A percentile compares a stretch with the other conserved stretches of the same genome.
phyloP scores from a whole-genome alignment of 2,797 vertebrate genomes.

The Siniperca undulata region DNA sequence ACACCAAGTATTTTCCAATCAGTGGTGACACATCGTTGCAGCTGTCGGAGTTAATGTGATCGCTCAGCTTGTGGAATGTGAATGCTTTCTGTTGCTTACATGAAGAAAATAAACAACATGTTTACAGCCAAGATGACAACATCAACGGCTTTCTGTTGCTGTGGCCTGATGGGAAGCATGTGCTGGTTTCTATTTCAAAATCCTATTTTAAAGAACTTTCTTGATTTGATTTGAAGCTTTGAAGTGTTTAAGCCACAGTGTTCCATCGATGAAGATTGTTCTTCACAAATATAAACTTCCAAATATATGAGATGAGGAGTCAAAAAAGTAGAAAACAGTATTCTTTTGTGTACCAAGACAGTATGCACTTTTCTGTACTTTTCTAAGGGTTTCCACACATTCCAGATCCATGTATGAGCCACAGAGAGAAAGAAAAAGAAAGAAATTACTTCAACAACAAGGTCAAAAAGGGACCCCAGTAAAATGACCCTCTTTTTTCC shows the following conservation, averaged over 20 bases:
- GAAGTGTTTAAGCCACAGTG: background rate
- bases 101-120: constrained; percentile 34
- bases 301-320: background rate
- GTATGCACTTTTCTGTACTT: background rate
- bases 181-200: background rate
- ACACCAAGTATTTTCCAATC: constrained; percentile 22
- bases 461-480: constrained; percentile 21
- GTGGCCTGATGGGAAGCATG: background rate
- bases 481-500: constrained; percentile 14
- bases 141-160: constrained; percentile 7
- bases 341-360: background rate
- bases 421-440: background rate
- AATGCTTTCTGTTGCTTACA: background rate
- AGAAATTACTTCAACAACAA: constrained; percentile 5
- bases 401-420: background rate
- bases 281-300: background rate
- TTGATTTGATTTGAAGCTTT: background rate
- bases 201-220: background rate
- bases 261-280: background rate
- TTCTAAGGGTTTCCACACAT: background rate
- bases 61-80: constrained; percentile 38
- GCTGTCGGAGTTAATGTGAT: constrained; percentile 40
- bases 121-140: constrained; percentile 25
- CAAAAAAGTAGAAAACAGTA: background rate
- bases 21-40: constrained; percentile 42